Conservation (phyloP, 1,140 invertebrate species). For the Drosophila gunungcola region DNA sequence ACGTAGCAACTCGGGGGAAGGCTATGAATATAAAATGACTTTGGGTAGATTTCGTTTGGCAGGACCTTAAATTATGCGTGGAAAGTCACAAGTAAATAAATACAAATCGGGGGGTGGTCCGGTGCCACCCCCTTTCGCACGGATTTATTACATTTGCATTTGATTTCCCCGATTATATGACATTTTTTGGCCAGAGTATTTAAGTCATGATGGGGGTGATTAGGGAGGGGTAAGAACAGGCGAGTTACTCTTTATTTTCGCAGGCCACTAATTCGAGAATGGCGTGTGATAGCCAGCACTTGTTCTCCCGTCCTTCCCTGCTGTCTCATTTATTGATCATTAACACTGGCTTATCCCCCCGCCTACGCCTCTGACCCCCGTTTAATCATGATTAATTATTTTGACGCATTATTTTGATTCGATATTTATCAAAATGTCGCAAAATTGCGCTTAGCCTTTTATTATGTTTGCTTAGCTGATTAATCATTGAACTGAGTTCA, state of each 20-base stretch:
- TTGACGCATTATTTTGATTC: slow-evolving; percentile 82
- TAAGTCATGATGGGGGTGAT: slow-evolving; percentile 40
- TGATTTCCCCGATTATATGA: slow-evolving; percentile 66
- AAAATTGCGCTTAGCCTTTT: slow-evolving; percentile 73
- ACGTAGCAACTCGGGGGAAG: slow-evolving; percentile 19
- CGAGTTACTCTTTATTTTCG: background rate
- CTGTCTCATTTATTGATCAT: slow-evolving; percentile 76
- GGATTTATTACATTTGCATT: slow-evolving; percentile 76
- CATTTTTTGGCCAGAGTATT: slow-evolving; percentile 55
- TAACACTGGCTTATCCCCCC: slow-evolving; percentile 51
- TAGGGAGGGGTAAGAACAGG: slow-evolving; percentile 20
- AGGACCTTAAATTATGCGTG: slow-evolving; percentile 66
- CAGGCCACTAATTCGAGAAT: slow-evolving; percentile 70
- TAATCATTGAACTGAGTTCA: slow-evolving; percentile 51
- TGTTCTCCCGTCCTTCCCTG: slow-evolving; percentile 47
- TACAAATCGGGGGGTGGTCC: slow-evolving; percentile 40
- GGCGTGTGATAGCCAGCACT: slow-evolving; percentile 75
- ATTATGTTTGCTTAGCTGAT: slow-evolving; percentile 79
- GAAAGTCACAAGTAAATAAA: slow-evolving; percentile 70
- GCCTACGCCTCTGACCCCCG: slow-evolving; percentile 1
- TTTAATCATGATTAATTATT: slow-evolving; percentile 82
- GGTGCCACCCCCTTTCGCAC: slow-evolving; percentile 44
- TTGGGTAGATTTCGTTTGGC: slow-evolving; percentile 50
- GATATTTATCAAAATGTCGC: slow-evolving; percentile 82
- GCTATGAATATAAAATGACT: slow-evolving; percentile 70